Percentiles rank a stretch among this genome's conserved stretches.
Conservation (phyloP, 2,888 invertebrate genomes). For the Byasa hedistus region DNA sequence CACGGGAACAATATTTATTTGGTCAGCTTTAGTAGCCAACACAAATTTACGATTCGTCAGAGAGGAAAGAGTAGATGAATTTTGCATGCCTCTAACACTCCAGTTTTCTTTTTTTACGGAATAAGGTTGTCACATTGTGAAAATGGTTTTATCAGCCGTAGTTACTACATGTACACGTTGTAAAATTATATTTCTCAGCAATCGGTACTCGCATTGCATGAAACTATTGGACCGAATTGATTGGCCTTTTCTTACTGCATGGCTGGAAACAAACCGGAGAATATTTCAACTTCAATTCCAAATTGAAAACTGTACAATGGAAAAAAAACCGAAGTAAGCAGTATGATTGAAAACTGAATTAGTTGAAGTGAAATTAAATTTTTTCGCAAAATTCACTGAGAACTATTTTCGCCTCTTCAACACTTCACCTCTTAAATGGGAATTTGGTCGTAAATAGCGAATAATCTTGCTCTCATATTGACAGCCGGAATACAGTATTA, state of each 20-base stretch:
- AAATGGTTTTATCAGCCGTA: not conserved
- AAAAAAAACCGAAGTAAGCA: slow-evolving; percentile 24
- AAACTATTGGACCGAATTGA: slow-evolving; percentile 28
- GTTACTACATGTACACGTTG: not conserved
- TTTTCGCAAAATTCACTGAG: not conserved
- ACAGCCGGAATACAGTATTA: no score
- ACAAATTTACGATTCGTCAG: no score
- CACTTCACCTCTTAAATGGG: no score
- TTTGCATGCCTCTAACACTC: not conserved
- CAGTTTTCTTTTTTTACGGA: not conserved
- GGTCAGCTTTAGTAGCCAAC: no score
- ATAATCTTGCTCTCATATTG: no score
- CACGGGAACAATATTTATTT: no score
- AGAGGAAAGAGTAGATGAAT: no score
- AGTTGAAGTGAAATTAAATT: slow-evolving; percentile 25
- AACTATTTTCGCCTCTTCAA: not conserved
- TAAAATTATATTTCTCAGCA: slow-evolving; percentile 9
- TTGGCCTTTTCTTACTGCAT: slow-evolving; percentile 30
- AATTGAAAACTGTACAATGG: slow-evolving; percentile 29
- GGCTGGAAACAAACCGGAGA: slow-evolving; percentile 29
- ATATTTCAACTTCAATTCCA: slow-evolving; percentile 30
- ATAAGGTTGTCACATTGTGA: not conserved
- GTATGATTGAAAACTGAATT: slow-evolving; percentile 25
- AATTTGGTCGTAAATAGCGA: no score
- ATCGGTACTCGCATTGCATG: slow-evolving; percentile 23